Evolutionary conservation across 2,888 invertebrate genomes (phyloP), one percentile per base, ranked within the genome.

Genomic region (Quadriops clusia): DNA sequence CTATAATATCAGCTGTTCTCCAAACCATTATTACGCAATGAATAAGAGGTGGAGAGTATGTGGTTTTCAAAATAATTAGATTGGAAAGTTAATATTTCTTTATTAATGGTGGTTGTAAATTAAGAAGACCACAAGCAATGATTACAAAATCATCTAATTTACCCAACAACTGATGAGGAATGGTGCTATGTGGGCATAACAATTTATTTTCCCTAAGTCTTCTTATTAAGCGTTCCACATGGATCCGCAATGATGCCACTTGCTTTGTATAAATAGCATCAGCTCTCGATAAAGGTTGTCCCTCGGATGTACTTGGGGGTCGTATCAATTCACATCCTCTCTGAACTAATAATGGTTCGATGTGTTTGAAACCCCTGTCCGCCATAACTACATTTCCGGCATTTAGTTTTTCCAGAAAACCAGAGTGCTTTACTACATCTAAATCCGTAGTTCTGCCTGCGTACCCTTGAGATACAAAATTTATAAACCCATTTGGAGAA

Each of bases 391-490:
- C 31, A n/a, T n/a, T 23, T 22, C 28, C 28, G 32, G 25, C 23
- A 5, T 39, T 36, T 11, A 49, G 20, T 13, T 20, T 20, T 5
- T 44, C 28, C 11, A 46, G 23, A 28, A 40, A 40, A n/a, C 38
- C 35, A 37, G 40, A 32, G 20, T 39, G 22, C 32, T 43, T 25
- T 21, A 46, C 34, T 18, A 49, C 14, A 14, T 29, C 5, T 13
- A 23, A 37, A 32, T 53, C 50, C 10, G 40, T 33, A 12, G 36
- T 40, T 38, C 50, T 27, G 9, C 53, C 46, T 10, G 52, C 51
- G 40, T 35, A 51, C 5, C 49, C 50, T 8, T 22, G 17, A 15
- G 50, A 52, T 17, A 54, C 37, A 39, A 40, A 53, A 37, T 43
- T 47, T 10, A 53, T 45, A 7, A 49, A 30, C 3, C 50, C 43